Evolutionary conservation across 2,797 vertebrate genomes (phyloP).

Genomic region (Antrozous pallidus): DNA sequence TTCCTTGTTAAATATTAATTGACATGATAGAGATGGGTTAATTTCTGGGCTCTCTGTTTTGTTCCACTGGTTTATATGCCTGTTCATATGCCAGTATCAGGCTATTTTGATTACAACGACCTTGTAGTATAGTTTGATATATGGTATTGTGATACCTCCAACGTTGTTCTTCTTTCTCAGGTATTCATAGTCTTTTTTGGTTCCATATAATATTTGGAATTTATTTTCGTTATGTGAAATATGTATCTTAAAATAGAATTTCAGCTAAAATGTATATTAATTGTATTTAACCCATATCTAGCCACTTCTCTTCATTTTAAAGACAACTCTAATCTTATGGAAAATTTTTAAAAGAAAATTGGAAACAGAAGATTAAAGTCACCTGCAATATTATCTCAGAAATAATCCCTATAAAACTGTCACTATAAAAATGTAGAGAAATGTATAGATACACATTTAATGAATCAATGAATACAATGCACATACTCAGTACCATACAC

Average conservation of each 20-base stretch:
- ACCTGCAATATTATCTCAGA: background rate
- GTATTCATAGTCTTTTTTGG: too few species aligned
- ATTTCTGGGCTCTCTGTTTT: too few species aligned
- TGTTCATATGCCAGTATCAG: too few species aligned
- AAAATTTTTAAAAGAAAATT: background rate
- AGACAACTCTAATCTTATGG: background rate
- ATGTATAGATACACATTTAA: background rate
- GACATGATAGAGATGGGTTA: too few species aligned
- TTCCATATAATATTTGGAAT: too few species aligned
- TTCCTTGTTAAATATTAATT: too few species aligned
- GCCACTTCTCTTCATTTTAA: background rate
- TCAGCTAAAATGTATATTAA: background rate
- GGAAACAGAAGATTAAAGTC: background rate
- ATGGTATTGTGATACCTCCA: too few species aligned
- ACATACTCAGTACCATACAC: background rate
- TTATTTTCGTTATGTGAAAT: too few species aligned
- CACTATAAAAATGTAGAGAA: background rate
- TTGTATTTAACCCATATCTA: background rate
- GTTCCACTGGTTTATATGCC: too few species aligned
- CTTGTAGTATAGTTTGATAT: too few species aligned
- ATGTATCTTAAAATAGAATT: background rate
- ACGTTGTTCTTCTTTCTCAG: too few species aligned
- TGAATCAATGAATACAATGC: background rate
- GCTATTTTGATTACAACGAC: too few species aligned
- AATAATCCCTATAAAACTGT: background rate